A percentile compares a stretch with the other conserved stretches of the same genome.
phyloP scores from a whole-genome alignment of 2,113 vertebrate genomes.

The Nibea coibor region DNA sequence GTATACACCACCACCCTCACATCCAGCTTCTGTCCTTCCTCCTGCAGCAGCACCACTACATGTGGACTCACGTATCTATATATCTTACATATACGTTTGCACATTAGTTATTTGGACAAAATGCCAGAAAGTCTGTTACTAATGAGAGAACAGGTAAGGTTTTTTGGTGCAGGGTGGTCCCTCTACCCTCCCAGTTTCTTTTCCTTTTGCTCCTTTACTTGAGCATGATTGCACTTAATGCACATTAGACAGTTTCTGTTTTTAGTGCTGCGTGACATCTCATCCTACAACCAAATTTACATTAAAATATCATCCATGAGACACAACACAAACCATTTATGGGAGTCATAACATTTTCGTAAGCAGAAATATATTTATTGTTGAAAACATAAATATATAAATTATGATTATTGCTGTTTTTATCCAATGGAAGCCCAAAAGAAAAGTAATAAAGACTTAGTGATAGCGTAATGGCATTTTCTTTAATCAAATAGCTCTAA shows the following conservation, averaged over 20 bases:
- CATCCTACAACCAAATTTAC: neutral
- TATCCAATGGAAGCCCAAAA: slow-evolving; percentile 65
- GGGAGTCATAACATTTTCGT: slow-evolving; percentile 63
- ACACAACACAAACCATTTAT: slow-evolving; percentile 37
- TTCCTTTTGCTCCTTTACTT: neutral
- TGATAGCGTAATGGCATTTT: slow-evolving; percentile 53
- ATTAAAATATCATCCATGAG: neutral
- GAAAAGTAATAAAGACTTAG: slow-evolving; percentile 53
- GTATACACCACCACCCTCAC: slow-evolving; percentile 52
- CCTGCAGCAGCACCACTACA: neutral
- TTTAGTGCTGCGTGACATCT: neutral
- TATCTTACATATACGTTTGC: slow-evolving; percentile 5
- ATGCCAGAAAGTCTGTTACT: neutral
- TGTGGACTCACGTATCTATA: slow-evolving; percentile 15
- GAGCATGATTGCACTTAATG: neutral
- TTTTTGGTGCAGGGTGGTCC: neutral
- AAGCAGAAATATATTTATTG: slow-evolving; percentile 83
- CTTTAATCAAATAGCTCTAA: slow-evolving; percentile 38
- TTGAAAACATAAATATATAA: slow-evolving; percentile 86
- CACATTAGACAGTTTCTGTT: neutral
- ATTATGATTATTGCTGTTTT: slow-evolving; percentile 79
- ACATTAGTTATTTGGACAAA: slow-evolving; percentile 2
- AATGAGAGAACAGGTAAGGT: neutral
- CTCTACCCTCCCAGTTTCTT: neutral
- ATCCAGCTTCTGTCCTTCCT: slow-evolving; percentile 47